phyloP scores from a whole-genome alignment of 2,797 vertebrate genomes.

The Cuculus canorus region DNA sequence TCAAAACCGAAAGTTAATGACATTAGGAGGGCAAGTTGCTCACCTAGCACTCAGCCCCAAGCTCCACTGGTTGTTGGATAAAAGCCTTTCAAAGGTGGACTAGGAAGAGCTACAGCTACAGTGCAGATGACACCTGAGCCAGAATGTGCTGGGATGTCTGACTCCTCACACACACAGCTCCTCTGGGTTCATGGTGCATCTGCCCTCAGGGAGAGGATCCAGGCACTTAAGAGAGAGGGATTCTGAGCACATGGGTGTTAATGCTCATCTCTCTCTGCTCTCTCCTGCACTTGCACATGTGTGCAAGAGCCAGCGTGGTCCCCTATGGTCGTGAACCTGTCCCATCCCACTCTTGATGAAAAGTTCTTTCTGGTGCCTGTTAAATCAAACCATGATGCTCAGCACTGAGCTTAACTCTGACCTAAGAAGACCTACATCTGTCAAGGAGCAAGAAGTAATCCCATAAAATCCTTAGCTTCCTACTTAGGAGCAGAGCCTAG shows the following conservation, averaged over 20 bases:
- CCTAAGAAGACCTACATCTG: slow-evolving; percentile 9
- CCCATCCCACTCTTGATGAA: background rate
- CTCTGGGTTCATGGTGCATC: rapidly evolving
- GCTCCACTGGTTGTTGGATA: background rate
- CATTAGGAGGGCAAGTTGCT: background rate
- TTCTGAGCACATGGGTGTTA: background rate
- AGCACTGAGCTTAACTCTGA: background rate
- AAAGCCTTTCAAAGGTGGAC: background rate
- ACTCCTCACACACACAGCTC: background rate
- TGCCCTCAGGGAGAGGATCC: rapidly evolving
- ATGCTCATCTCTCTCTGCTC: rapidly evolving
- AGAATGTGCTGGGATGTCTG: background rate
- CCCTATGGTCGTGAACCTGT: background rate
- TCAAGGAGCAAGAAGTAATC: slow-evolving; percentile 54
- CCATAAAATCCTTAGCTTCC: slow-evolving; percentile 54
- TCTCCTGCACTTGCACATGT: background rate
- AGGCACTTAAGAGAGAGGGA: rapidly evolving
- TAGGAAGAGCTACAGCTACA: background rate
- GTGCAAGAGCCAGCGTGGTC: background rate
- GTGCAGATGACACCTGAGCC: background rate
- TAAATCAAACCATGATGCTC: slow-evolving; percentile 5
- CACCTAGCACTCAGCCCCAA: background rate
- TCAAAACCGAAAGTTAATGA: background rate
- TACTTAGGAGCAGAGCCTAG: slow-evolving; percentile 38
- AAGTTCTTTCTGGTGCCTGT: background rate